A percentile compares a stretch with the other conserved stretches of the same genome.
Evolutionary conservation across 1,140 invertebrate genomes (phyloP).

Genomic region (Camponotus pennsylvanicus): DNA sequence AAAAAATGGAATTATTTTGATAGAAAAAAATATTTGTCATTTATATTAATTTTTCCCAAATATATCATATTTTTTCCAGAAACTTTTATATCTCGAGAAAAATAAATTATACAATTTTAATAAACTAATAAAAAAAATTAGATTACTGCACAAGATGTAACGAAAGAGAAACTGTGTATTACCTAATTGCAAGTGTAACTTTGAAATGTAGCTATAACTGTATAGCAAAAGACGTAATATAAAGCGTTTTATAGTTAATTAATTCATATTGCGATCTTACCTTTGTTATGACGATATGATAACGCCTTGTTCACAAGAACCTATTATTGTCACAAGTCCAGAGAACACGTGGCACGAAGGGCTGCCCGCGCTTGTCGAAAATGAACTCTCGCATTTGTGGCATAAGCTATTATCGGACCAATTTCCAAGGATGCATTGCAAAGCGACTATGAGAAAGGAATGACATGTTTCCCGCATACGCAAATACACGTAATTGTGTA

Average conservation of each 20-base stretch:
- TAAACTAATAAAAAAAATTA: background rate
- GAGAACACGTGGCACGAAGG: background rate
- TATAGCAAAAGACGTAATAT: background rate
- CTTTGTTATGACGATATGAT: background rate
- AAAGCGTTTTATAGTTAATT: conserved; percentile 25
- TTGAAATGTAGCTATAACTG: background rate
- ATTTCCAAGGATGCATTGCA: background rate
- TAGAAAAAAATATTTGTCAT: too few species aligned
- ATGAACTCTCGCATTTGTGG: conserved; percentile 61
- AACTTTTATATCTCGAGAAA: background rate
- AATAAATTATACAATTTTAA: background rate
- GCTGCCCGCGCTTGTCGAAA: conserved; percentile 42
- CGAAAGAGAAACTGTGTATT: too few species aligned
- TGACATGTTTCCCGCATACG: conserved; percentile 7
- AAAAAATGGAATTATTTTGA: too few species aligned
- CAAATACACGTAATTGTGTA: background rate
- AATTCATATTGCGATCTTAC: conserved; percentile 15
- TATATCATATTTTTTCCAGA: background rate
- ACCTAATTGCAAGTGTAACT: background rate
- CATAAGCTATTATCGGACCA: conserved; percentile 59
- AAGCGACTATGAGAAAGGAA: background rate
- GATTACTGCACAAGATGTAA: background rate
- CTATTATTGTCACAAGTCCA: conserved; percentile 28
- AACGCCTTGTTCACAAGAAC: background rate
- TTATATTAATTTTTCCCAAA: background rate